Conservation (phyloP, 92 coral and sea anemone species). For the Epizoanthus fatuus region DNA sequence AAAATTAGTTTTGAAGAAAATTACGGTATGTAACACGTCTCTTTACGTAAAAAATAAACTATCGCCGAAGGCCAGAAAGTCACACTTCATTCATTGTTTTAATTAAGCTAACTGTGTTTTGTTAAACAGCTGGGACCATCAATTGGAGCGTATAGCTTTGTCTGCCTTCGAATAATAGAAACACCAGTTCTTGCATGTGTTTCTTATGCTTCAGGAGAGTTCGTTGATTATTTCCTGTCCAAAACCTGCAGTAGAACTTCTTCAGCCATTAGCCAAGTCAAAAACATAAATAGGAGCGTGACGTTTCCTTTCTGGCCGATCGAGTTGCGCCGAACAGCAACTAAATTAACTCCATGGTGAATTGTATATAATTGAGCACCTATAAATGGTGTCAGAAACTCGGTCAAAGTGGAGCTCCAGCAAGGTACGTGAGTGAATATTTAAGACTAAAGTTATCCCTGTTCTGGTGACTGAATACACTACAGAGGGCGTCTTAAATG, state of each 20-base stretch:
- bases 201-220: slow-evolving; percentile 36
- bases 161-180: neutral
- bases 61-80: neutral
- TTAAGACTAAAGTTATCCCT: neutral
- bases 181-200: slow-evolving; percentile 45
- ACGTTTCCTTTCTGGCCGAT: neutral
- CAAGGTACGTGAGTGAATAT: neutral
- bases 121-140: neutral
- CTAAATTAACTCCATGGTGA: neutral
- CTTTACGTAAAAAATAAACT: no score
- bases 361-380: slow-evolving; percentile 7
- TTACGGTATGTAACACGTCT: no score
- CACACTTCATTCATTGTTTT: slow-evolving; percentile 8
- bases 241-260: slow-evolving; percentile 25
- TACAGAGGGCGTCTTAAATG: neutral
- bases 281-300: neutral
- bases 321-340: neutral
- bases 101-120: neutral
- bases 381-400: slow-evolving; percentile 11
- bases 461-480: neutral
- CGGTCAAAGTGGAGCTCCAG: neutral
- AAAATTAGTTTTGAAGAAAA: no score
- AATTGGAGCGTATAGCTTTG: slow-evolving; percentile 40
- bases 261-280: slow-evolving; percentile 3
- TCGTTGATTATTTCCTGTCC: slow-evolving; percentile 8